Conservation (phyloP, 2,888 invertebrate genomes). For the Biston betularia region DNA sequence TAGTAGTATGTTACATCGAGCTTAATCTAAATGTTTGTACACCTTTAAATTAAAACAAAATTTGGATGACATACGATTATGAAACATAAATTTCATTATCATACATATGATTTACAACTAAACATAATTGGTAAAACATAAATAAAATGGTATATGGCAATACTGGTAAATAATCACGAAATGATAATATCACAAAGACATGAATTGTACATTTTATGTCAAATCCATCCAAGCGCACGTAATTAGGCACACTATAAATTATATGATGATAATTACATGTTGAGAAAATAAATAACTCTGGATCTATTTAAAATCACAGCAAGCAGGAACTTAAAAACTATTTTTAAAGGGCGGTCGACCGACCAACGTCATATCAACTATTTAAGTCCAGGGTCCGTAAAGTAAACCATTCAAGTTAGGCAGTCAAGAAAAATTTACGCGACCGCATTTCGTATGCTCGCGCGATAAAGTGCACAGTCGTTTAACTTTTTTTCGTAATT, state of each 20-base stretch:
- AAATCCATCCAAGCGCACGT: neutral
- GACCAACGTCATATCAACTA: neutral
- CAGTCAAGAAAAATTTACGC: too few species aligned
- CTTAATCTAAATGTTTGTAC: neutral
- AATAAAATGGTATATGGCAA: conserved; percentile 12
- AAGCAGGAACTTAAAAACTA: conserved; percentile 7
- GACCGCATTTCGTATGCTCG: too few species aligned
- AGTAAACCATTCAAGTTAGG: too few species aligned
- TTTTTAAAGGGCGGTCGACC: neutral
- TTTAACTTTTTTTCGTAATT: too few species aligned
- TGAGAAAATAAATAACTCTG: neutral
- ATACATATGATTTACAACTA: neutral
- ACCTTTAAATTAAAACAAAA: neutral
- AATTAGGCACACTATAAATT: neutral
- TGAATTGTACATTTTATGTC: conserved; percentile 5
- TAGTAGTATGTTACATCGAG: neutral
- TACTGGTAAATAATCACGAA: conserved; percentile 28
- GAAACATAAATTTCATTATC: neutral
- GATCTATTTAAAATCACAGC: conserved; percentile 18
- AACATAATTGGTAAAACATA: neutral
- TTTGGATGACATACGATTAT: neutral
- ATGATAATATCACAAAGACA: conserved; percentile 17
- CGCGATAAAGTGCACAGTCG: too few species aligned
- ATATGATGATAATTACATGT: neutral
- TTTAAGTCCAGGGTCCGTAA: too few species aligned